Evolutionary conservation across 2,113 vertebrate genomes (phyloP), one percentile per base, ranked within the genome.

Genomic region (Pelobates fuscus): DNA sequence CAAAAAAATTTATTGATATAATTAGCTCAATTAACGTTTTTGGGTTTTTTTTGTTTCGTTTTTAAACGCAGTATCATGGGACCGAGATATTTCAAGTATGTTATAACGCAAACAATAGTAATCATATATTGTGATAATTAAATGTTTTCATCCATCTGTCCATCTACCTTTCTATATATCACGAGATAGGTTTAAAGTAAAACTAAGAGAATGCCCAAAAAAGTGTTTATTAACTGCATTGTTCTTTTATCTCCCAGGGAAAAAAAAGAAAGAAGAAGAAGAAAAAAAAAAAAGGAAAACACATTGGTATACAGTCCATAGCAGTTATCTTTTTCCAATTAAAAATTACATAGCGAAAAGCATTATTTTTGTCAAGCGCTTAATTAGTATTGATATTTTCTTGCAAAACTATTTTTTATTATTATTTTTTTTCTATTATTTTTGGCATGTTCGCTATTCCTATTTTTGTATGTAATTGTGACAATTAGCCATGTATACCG

Each of bases 381-480:
- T 57, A 78, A 75, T 75, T 66, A 24, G 65, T 54, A 74, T 37
- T 58, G 74, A 71, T 76, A 80, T 78, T 75, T 24, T 14, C 17
- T 0, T 44, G 23, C 86, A 81, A 74, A 83, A 78, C 71, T 30
- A 80, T 82, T 82, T 78, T 69, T 61, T 61, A 84, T 84, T 83
- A 83, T 54, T 82, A 81, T 82, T 88, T 81, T 83, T 82, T 78
- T 69, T 61, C 58, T 84, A 84, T 82, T 83, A 49, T 81, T 81
- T 83, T 87, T 87, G 81, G 80, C 80, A 83, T 81, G 82, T 83
- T 81, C 79, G 80, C 78, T 89, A 90, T 89, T 52, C 27, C 49
- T 74, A 91, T 89, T 88, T 87, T 88, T 90, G 83, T 86, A 86
- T 86, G 88, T 93, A 92, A 91, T 91, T 88, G 90, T 91, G 88